These are phyloP conservation scores for Microtus montanus DNA, from an alignment of 2,113 vertebrate species.

Conservation along the genomic window DNA sequence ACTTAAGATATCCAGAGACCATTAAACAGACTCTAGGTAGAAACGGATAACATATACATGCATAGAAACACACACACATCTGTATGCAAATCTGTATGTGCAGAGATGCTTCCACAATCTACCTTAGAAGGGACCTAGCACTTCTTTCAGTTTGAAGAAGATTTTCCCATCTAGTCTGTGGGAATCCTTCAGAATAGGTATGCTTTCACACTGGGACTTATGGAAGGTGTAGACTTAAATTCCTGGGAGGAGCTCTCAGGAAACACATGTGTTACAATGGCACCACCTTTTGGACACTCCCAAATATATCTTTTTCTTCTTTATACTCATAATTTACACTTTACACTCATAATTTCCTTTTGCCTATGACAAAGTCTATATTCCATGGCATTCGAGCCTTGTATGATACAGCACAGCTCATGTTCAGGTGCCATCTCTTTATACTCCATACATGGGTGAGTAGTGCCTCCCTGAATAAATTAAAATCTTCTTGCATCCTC, in stretches of 20 bases:
- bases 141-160: background rate
- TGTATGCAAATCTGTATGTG: background rate
- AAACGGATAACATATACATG: background rate
- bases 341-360: background rate
- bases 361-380: background rate
- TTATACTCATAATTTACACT: background rate
- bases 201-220: background rate
- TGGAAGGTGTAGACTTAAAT: background rate
- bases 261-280: slow-evolving; percentile 50
- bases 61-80: background rate
- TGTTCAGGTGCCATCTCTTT: background rate
- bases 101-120: too few species aligned
- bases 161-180: background rate
- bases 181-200: background rate
- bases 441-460: too few species aligned
- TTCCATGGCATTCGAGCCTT: background rate
- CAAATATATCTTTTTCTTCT: background rate
- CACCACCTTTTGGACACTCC: slow-evolving; percentile 67
- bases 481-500: background rate
- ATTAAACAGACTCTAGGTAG: background rate
- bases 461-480: too few species aligned
- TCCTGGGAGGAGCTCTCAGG: background rate
- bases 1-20: background rate
- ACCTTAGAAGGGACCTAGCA: background rate
- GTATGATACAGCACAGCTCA: background rate